Percentiles rank a stretch among this genome's conserved stretches.
Evolutionary conservation across 2,797 vertebrate genomes (phyloP).

Genomic region (Merluccius polli): DNA sequence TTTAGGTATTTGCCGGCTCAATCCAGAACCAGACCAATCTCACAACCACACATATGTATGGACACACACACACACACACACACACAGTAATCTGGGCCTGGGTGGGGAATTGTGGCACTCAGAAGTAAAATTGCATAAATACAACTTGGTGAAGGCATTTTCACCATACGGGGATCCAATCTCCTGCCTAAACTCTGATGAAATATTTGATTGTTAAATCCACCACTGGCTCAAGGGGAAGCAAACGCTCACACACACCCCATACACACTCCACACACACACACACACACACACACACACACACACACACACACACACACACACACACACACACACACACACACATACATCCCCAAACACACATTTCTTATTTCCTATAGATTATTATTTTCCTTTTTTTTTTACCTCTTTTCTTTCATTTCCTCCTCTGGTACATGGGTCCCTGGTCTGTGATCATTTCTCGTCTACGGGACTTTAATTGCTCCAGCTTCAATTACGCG

Average conservation of each 20-base stretch:
- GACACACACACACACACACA: constrained; percentile 26
- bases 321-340: neutral
- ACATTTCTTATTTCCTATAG: constrained; percentile 18
- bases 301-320: constrained; percentile 3
- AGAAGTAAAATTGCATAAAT: constrained; percentile 73
- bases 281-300: neutral
- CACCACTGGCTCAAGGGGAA: constrained; percentile 61
- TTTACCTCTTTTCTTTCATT: neutral
- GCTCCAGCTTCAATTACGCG: constrained; percentile 51
- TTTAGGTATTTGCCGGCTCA: constrained; percentile 58
- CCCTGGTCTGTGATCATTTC: constrained; percentile 33
- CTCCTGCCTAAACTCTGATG: constrained; percentile 70
- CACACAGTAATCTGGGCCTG: constrained; percentile 59
- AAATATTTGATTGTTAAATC: constrained; percentile 74
- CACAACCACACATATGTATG: neutral
- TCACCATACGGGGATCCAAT: constrained; percentile 71
- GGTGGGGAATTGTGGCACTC: constrained; percentile 64
- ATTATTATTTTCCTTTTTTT: neutral
- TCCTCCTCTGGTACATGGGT: constrained; percentile 25
- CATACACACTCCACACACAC: constrained; percentile 16
- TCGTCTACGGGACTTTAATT: constrained; percentile 46
- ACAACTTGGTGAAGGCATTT: constrained; percentile 72
- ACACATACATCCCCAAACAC: neutral
- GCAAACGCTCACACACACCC: constrained; percentile 30
- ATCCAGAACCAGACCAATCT: constrained; percentile 39